phyloP scores from a whole-genome alignment of 2,113 vertebrate species.

The Urocynchramus pylzowi region DNA sequence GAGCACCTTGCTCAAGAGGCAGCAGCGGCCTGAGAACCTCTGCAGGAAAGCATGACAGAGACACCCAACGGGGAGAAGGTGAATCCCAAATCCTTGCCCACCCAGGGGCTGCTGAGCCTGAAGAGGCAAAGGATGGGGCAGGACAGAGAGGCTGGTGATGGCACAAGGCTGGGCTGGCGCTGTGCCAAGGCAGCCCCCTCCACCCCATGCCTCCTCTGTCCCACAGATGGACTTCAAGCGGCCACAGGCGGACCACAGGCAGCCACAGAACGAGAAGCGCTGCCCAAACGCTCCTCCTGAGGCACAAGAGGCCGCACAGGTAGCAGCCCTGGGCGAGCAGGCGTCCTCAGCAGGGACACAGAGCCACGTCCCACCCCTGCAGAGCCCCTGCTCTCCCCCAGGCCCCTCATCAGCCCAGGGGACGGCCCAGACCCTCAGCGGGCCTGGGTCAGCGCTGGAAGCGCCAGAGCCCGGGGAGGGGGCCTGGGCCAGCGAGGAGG shows the following conservation, averaged over 20 bases:
- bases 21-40: neutral
- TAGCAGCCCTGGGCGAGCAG: accelerated
- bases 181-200: neutral
- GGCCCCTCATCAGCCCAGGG: neutral
- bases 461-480: accelerated
- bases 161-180: neutral
- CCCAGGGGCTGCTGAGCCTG: neutral
- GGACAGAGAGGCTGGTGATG: neutral
- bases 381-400: neutral
- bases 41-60: neutral
- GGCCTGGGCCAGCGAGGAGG: neutral
- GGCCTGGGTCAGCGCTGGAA: neutral
- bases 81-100: neutral
- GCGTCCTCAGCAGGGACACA: neutral
- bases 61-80: neutral
- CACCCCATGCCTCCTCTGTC: neutral
- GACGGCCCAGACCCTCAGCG: neutral
- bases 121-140: neutral
- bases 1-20: neutral
- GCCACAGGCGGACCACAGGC: neutral
- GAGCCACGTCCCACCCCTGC: neutral
- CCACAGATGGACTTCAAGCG: neutral
- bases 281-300: neutral
- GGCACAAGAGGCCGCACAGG: neutral
- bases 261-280: neutral